Evolutionary conservation across 2,888 invertebrate genomes (phyloP).

Genomic region (Thalpophila matura): DNA sequence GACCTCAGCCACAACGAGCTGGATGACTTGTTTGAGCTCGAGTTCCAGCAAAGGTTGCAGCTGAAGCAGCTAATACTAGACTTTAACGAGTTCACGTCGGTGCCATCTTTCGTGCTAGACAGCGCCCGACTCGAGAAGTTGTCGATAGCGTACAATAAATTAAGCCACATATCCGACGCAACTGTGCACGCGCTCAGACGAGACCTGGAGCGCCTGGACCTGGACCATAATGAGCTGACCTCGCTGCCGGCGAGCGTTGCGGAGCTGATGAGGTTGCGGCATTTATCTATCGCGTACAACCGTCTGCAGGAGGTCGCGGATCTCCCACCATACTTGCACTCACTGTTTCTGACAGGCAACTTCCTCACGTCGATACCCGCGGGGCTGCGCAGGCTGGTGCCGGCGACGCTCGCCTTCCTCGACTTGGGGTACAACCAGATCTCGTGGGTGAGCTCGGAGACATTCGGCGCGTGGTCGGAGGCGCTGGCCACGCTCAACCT

Average conservation of each 20-base stretch:
- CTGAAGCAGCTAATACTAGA: slow-evolving; percentile 94
- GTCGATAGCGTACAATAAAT: slow-evolving; percentile 93
- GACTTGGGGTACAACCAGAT: slow-evolving; percentile 96
- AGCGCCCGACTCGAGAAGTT: slow-evolving; percentile 93
- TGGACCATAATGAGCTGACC: slow-evolving; percentile 93
- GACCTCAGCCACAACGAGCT: slow-evolving; percentile 95
- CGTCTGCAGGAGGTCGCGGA: slow-evolving; percentile 88
- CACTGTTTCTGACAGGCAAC: slow-evolving; percentile 94
- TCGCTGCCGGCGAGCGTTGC: slow-evolving; percentile 92
- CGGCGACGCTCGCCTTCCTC: slow-evolving; percentile 92
- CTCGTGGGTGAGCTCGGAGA: slow-evolving; percentile 91
- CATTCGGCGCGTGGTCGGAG: slow-evolving; percentile 93
- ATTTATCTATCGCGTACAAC: slow-evolving; percentile 95
- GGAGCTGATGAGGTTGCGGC: slow-evolving; percentile 91
- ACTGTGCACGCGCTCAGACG: slow-evolving; percentile 93
- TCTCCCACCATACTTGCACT: slow-evolving; percentile 92
- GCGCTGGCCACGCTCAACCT: slow-evolving; percentile 94
- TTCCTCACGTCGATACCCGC: slow-evolving; percentile 92
- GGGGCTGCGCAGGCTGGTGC: slow-evolving; percentile 91
- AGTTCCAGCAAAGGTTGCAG: slow-evolving; percentile 92
- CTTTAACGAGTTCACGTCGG: slow-evolving; percentile 92
- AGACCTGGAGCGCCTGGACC: slow-evolving; percentile 93
- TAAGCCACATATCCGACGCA: slow-evolving; percentile 92
- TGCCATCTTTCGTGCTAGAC: slow-evolving; percentile 92
- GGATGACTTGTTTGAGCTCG: slow-evolving; percentile 91